Evolutionary conservation across 2,113 vertebrate genomes (phyloP).

Genomic region (Chascanopsetta lugubris): DNA sequence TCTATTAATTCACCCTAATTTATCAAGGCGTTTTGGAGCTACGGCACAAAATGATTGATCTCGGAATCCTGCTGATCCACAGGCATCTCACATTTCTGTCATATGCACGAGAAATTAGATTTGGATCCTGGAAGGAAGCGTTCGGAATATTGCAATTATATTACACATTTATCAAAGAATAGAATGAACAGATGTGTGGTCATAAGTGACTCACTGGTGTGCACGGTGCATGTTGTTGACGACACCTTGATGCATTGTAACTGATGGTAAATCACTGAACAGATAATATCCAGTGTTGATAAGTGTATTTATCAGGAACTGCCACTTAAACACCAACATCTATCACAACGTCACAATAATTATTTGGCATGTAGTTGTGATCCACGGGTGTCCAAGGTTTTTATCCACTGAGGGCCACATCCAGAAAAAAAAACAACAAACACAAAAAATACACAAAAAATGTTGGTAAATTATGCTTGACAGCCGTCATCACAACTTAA

Average conservation of each 20-base stretch:
- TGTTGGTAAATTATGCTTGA: too few relatives aligned
- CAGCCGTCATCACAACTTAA: too few relatives aligned
- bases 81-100: not conserved
- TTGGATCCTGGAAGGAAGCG: not conserved
- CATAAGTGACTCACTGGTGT: constrained; percentile 12
- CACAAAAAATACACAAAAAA: too few relatives aligned
- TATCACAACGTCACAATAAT: not conserved
- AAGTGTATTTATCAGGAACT: not conserved
- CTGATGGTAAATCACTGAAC: constrained; percentile 6
- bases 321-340: not conserved
- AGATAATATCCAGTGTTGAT: constrained; percentile 3
- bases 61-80: not conserved
- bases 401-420: too few relatives aligned
- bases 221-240: constrained; percentile 12
- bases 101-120: constrained; percentile 5
- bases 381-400: too few relatives aligned
- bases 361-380: not conserved
- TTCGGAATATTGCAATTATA: not conserved
- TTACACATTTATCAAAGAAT: constrained; percentile 8
- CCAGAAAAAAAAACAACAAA: not conserved
- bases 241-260: constrained; percentile 11
- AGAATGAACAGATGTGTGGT: constrained; percentile 19
- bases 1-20: too few relatives aligned
- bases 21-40: too few relatives aligned
- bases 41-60: not conserved